Conservation (phyloP, 2,113 vertebrate species). For the Entomyzon cyanotis region DNA sequence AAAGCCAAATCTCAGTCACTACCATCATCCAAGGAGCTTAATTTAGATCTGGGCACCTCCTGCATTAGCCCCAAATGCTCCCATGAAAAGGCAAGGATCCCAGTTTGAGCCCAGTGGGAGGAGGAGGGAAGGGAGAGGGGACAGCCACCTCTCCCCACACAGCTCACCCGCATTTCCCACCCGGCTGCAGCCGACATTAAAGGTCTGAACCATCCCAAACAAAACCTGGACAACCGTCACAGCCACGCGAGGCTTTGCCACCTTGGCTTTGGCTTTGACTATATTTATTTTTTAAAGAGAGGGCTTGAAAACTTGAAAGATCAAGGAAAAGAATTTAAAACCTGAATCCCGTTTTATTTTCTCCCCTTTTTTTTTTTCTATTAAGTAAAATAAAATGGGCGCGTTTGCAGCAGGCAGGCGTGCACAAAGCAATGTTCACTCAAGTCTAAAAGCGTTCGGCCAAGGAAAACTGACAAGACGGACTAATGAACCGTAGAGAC, state of each 20-base stretch:
- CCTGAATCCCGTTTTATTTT: conserved; percentile 58
- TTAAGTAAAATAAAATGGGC: conserved; percentile 76
- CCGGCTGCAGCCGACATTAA: not conserved
- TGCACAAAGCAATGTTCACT: conserved; percentile 92
- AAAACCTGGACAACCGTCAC: not conserved
- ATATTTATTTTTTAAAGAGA: not conserved
- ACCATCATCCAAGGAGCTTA: not conserved
- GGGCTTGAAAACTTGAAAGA: conserved; percentile 29
- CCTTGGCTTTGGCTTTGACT: not conserved
- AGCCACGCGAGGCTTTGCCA: not conserved
- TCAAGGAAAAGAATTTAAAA: conserved; percentile 51
- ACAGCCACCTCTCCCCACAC: not conserved
- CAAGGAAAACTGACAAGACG: conserved; percentile 91
- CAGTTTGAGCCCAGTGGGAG: not conserved
- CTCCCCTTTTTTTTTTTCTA: not conserved
- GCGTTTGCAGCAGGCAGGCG: conserved; percentile 68
- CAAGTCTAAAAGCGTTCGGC: conserved; percentile 87
- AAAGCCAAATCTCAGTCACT: not conserved
- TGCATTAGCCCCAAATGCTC: not conserved
- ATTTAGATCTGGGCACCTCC: not conserved
- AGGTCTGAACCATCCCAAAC: conserved; percentile 10
- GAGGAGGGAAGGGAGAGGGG: not conserved
- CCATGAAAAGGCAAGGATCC: not conserved
- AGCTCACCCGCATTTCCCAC: not conserved
- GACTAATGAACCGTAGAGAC: conserved; percentile 91